Evolutionary conservation across 2,797 vertebrate genomes (phyloP).

Genomic region (Saxicola maurus): DNA sequence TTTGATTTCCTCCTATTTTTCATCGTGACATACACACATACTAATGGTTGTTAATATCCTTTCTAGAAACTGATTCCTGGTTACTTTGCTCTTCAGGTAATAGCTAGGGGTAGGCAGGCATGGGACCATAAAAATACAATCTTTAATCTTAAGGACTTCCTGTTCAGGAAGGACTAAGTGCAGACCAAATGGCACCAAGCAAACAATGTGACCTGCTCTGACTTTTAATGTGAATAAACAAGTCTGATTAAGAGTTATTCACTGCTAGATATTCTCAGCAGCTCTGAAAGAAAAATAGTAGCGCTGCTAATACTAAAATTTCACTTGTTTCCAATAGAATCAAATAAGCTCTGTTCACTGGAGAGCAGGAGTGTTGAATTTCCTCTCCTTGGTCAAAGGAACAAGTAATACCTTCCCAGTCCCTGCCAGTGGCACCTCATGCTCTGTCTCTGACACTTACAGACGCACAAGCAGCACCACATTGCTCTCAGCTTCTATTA

Average conservation of each 20-base stretch:
- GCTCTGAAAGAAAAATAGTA: conserved; percentile 43
- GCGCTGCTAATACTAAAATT: conserved; percentile 31
- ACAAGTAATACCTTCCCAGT: neutral
- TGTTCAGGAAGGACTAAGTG: conserved; percentile 69
- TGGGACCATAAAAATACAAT: conserved; percentile 72
- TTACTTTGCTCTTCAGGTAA: conserved; percentile 66
- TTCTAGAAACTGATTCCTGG: conserved; percentile 58
- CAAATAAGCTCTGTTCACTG: conserved; percentile 21
- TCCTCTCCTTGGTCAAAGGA: conserved; percentile 21
- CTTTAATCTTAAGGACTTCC: conserved; percentile 81
- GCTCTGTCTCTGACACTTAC: neutral
- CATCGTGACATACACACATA: conserved; percentile 40
- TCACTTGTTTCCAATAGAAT: conserved; percentile 22
- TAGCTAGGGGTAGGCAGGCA: conserved; percentile 54
- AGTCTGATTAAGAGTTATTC: conserved; percentile 58
- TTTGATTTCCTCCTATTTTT: conserved; percentile 65
- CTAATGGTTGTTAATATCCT: conserved; percentile 60
- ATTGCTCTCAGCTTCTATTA: neutral
- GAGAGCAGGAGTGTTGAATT: neutral
- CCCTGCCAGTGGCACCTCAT: neutral
- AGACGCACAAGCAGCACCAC: accelerated
- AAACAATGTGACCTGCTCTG: conserved; percentile 53
- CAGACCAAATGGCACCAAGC: conserved; percentile 74
- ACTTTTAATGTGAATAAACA: conserved; percentile 69
- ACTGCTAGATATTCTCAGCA: conserved; percentile 24